These are phyloP conservation scores for Callorhinus ursinus DNA, from an alignment of 2,113 vertebrate species.

Conservation along the genomic window DNA sequence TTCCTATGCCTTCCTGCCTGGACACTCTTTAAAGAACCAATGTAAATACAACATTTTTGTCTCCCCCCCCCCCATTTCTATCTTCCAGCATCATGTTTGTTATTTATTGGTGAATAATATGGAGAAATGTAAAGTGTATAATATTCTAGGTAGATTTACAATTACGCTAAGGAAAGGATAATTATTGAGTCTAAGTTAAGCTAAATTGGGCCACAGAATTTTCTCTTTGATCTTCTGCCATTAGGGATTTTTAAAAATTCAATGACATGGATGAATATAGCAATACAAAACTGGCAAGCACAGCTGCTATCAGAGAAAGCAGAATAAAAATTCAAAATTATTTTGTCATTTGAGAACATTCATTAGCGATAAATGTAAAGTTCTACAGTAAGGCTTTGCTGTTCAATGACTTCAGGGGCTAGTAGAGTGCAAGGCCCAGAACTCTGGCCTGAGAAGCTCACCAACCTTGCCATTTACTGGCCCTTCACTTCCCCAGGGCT, in stretches of 20 bases:
- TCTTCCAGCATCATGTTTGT: not conserved
- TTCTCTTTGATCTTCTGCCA: slow-evolving; percentile 5
- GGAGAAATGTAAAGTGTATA: not conserved
- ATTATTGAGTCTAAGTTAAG: not conserved
- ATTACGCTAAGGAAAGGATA: not conserved
- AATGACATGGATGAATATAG: not conserved
- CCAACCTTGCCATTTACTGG: not conserved
- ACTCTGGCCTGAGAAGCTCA: not conserved
- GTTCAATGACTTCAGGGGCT: not conserved
- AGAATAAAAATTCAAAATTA: not conserved
- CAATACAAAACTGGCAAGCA: not conserved
- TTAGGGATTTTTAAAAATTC: not conserved
- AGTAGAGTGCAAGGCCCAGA: not conserved
- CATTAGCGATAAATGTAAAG: not conserved
- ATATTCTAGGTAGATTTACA: not conserved
- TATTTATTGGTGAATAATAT: not conserved
- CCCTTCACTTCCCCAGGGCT: not conserved
- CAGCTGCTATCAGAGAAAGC: not conserved
- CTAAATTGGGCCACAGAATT: not conserved
- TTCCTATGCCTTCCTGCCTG: not conserved
- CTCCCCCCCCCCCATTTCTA: not conserved
- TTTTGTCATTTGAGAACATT: not conserved
- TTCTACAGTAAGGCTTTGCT: not conserved
- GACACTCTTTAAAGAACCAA: not conserved
- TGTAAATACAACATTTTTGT: not conserved